Percentiles rank a stretch among this genome's conserved stretches.
Conservation (phyloP, 2,797 vertebrate genomes). For the Gila robusta region DNA sequence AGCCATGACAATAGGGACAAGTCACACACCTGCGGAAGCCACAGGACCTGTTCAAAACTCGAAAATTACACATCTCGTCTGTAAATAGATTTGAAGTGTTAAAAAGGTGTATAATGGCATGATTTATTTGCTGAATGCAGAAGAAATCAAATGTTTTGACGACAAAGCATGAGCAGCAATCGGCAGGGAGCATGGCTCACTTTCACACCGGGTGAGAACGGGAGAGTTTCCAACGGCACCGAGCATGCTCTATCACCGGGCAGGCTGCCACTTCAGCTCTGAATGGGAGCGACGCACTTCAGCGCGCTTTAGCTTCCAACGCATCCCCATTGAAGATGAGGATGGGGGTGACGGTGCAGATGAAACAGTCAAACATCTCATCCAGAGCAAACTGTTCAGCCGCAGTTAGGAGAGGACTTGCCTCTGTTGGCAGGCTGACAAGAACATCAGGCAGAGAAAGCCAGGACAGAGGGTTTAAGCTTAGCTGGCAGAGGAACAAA, state of each 20-base stretch:
- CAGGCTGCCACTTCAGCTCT: conserved; percentile 55
- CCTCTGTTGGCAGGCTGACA: conserved; percentile 59
- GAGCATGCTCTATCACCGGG: conserved; percentile 43
- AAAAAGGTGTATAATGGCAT: background rate
- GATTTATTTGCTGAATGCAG: conserved; percentile 9
- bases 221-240: conserved; percentile 46
- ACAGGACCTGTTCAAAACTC: background rate
- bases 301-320: conserved; percentile 57
- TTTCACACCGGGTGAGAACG: conserved; percentile 43
- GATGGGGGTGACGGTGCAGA: conserved; percentile 56
- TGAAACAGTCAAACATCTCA: conserved; percentile 58
- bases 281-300: conserved; percentile 54
- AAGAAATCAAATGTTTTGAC: conserved; percentile 11
- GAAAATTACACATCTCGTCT: background rate
- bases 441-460: conserved; percentile 48
- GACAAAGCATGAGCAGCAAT: background rate
- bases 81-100: background rate
- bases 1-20: background rate
- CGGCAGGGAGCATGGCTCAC: conserved; percentile 25
- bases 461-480: conserved; percentile 60
- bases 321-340: conserved; percentile 56
- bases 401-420: conserved; percentile 48
- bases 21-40: background rate
- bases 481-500: conserved; percentile 62
- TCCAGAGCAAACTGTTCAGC: conserved; percentile 41